Evolutionary conservation across 2,113 vertebrate genomes (phyloP).

Genomic region (Hylia prasina): DNA sequence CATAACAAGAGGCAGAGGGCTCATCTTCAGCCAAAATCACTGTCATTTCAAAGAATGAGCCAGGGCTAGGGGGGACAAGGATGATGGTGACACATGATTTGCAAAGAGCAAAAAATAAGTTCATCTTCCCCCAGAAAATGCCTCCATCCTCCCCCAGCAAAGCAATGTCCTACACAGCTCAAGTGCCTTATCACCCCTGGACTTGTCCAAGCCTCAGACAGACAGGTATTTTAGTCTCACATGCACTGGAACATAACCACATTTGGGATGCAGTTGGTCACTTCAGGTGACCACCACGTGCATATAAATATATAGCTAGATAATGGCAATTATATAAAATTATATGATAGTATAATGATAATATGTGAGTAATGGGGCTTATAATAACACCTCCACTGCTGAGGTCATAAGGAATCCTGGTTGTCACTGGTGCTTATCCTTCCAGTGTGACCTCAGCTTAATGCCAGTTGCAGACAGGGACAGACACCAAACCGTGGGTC

Average conservation of each 20-base stretch:
- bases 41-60: neutral
- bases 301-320: neutral
- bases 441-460: neutral
- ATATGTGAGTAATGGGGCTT: neutral
- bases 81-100: neutral
- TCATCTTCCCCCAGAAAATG: neutral
- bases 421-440: neutral
- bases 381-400: neutral
- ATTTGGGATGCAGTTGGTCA: neutral
- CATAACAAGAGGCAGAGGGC: neutral
- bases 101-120: neutral
- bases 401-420: neutral
- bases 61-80: rapidly evolving
- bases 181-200: neutral
- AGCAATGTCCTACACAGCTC: neutral
- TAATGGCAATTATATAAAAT: neutral
- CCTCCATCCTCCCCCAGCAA: neutral
- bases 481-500: neutral
- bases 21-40: neutral
- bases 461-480: neutral
- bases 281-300: neutral
- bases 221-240: neutral
- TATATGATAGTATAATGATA: neutral
- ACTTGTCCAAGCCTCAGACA: neutral
- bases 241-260: neutral